Percentiles rank a stretch among this genome's conserved stretches.
These are phyloP conservation scores for Podabrus alpinus DNA, from an alignment of 2,888 invertebrate genomes.

Conservation along the genomic window DNA sequence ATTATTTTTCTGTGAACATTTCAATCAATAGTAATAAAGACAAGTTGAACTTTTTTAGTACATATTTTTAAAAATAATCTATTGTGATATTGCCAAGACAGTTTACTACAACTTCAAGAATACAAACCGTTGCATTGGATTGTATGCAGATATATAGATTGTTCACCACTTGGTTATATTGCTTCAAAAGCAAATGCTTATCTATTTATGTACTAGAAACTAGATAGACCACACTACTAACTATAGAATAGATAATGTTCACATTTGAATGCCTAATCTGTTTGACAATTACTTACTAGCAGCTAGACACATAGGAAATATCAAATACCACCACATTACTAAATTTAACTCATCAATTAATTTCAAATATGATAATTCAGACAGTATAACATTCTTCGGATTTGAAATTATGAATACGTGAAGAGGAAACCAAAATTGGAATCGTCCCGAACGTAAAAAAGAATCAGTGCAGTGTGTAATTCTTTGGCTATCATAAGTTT, in stretches of 20 bases:
- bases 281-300: background rate
- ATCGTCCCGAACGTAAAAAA: background rate
- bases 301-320: background rate
- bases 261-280: background rate
- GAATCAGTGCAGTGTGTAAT: background rate
- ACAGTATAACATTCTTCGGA: too few relatives aligned
- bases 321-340: background rate
- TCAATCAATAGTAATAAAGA: background rate
- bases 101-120: background rate
- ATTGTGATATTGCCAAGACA: background rate
- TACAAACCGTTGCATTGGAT: background rate
- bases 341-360: background rate
- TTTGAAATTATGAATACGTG: too few relatives aligned
- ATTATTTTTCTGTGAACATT: background rate
- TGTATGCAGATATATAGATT: background rate
- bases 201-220: background rate
- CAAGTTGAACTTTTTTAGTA: background rate
- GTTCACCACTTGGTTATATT: background rate
- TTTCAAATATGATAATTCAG: conserved; percentile 13
- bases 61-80: background rate
- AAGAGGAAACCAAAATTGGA: background rate
- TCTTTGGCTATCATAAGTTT: background rate
- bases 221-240: background rate
- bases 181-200: background rate
- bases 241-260: background rate